A percentile compares a stretch with the other conserved stretches of the same genome.
Conservation (phyloP, 2,113 vertebrate species). For the Varanus komodoensis region DNA sequence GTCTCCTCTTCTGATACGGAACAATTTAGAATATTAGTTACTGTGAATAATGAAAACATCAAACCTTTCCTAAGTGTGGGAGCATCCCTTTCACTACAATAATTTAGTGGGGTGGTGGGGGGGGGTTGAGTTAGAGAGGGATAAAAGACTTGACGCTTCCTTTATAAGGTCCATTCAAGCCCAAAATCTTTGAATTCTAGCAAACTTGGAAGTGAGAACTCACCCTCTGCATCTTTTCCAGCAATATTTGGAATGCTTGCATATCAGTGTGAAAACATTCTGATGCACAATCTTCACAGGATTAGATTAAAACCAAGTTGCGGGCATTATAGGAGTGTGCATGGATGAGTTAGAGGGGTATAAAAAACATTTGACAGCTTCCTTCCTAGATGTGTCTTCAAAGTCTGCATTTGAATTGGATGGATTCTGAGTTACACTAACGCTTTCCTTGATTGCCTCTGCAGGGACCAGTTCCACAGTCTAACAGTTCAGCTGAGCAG, state of each 20-base stretch:
- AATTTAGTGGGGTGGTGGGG: not conserved
- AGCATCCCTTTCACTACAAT: not conserved
- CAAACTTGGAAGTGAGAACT: not conserved
- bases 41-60: not conserved
- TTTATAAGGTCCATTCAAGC: not conserved
- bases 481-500: constrained; percentile 80
- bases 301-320: not conserved
- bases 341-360: not conserved
- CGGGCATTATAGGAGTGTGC: not conserved
- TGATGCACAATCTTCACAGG: not conserved
- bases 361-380: not conserved
- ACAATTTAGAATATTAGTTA: not conserved
- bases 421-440: not conserved
- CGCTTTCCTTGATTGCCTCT: constrained; percentile 53
- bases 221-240: not conserved
- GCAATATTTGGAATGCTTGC: not conserved
- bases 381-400: not conserved
- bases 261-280: not conserved
- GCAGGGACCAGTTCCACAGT: constrained; percentile 80
- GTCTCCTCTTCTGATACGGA: too few species aligned
- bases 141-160: not conserved
- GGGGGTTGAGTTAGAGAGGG: not conserved
- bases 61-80: not conserved
- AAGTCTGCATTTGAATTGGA: not conserved
- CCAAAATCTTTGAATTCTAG: not conserved